Base-by-base conservation (phyloP, 2,797 vertebrate species). In the Eupleurogrammus muticus region DNA sequence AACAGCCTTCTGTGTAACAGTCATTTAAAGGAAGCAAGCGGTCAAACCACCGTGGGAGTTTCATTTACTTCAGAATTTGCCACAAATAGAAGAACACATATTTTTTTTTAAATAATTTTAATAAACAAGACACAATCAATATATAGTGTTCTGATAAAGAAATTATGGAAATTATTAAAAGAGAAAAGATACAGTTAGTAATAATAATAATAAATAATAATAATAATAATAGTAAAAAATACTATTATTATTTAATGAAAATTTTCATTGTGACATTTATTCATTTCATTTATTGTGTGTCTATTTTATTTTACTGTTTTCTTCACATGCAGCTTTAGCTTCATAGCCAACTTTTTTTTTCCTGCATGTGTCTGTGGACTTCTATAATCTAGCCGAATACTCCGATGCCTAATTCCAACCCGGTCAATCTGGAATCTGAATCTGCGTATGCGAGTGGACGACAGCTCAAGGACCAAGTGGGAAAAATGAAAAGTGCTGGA, bases 381-480 rank as follows among this genome's bases (percentile, higher is more conserved):
- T 44, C 21, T 28, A 5, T 19, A 9, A 1, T 55, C 16, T 1
- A 49, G 17, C 5, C 3, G 28, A 28, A 28, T 28, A 28, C 28
- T 28, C 7, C 13, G 20, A 47, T 7, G 44, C 12, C 4, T 36
- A 2, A 34, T 46, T 46, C 13, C 28, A 19, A 1, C n/a, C 12
- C 5, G 11, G 4, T 52, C 40, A 5, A 3, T 54, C 10, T 67
- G 64, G 32, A 70, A 71, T 71, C 50, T 48, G 17, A 64, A 32
- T 5, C 23, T 49, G 52, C 20, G 49, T 28, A 24, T 72, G 8
- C 24, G 17, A 65, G 24, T 42, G 17, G 67, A 34, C 38, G 51
- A 76, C 75, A 74, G 51, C 54, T 59, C 42, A 70, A 69, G 44
- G 67, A 69, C 13, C 51, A 20, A n/a, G n/a, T n/a, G 60, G 0